Evolutionary conservation across 2,888 invertebrate genomes (phyloP).

Genomic region (Morpho achilles): DNA sequence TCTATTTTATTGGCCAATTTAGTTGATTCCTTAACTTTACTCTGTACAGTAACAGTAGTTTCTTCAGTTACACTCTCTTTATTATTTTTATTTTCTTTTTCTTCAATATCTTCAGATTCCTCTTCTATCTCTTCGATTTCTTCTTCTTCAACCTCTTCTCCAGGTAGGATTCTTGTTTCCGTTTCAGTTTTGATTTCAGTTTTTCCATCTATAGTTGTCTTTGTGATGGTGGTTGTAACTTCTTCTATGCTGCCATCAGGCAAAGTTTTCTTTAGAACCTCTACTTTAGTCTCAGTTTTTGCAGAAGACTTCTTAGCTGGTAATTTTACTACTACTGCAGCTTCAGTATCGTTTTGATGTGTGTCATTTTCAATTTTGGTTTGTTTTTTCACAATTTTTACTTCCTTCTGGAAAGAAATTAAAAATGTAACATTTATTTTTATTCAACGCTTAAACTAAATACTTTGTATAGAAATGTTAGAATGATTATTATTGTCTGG

Average conservation of each 20-base stretch:
- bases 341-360: slow-evolving; percentile 56
- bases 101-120: slow-evolving; percentile 34
- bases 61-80: slow-evolving; percentile 27
- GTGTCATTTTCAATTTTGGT: slow-evolving; percentile 46
- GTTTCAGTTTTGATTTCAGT: slow-evolving; percentile 66
- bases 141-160: slow-evolving; percentile 47
- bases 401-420: slow-evolving; percentile 60
- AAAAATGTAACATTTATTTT: slow-evolving; percentile 1
- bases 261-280: slow-evolving; percentile 57
- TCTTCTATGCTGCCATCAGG: slow-evolving; percentile 66
- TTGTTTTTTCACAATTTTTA: slow-evolving; percentile 54
- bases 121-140: slow-evolving; percentile 49
- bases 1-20: slow-evolving; percentile 32
- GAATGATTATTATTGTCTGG: neutral
- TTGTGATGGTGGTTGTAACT: slow-evolving; percentile 66
- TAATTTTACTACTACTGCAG: slow-evolving; percentile 58
- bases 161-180: slow-evolving; percentile 62
- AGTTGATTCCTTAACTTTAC: neutral
- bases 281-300: slow-evolving; percentile 68
- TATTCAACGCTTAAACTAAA: no score
- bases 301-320: slow-evolving; percentile 62
- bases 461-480: no score
- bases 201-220: slow-evolving; percentile 65
- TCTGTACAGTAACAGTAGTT: slow-evolving; percentile 1
- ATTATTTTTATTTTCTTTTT: slow-evolving; percentile 31